Evolutionary conservation across 2,113 vertebrate genomes (phyloP).

Genomic region (Rutilus rutilus): DNA sequence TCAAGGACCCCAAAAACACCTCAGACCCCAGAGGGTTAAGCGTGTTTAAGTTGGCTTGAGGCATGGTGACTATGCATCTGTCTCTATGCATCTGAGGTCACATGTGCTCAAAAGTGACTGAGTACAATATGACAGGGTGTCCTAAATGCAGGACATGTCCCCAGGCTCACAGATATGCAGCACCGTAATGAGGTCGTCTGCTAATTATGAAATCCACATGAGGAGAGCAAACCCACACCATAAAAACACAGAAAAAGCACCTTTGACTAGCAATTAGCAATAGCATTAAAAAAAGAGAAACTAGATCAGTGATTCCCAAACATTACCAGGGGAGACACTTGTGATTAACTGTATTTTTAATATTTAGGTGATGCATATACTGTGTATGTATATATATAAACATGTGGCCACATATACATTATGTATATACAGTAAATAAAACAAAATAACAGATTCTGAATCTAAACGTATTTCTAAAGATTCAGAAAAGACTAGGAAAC

Average conservation of each 20-base stretch:
- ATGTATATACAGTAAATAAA: too few relatives aligned
- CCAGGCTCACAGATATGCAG: slow-evolving; percentile 35
- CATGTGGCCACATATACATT: too few relatives aligned
- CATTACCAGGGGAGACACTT: background rate
- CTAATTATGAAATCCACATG: slow-evolving; percentile 50
- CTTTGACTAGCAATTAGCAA: background rate
- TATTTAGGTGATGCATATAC: too few relatives aligned
- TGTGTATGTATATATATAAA: background rate
- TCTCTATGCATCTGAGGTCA: slow-evolving; percentile 34
- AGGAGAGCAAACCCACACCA: slow-evolving; percentile 9
- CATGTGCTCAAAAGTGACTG: slow-evolving; percentile 29
- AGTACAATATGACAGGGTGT: slow-evolving; percentile 33
- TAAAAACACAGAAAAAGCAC: background rate
- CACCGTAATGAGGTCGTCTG: slow-evolving; percentile 52
- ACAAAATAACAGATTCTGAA: background rate
- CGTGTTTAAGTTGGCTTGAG: slow-evolving; percentile 17
- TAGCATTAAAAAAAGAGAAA: background rate
- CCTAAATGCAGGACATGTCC: slow-evolving; percentile 55
- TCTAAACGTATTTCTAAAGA: background rate
- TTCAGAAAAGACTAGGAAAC: background rate
- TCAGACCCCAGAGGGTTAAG: too few relatives aligned
- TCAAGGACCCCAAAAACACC: too few relatives aligned
- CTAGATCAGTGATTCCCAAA: background rate
- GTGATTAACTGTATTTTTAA: too few relatives aligned
- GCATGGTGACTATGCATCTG: background rate